These are phyloP conservation scores for Gallinago nigripennis DNA, from an alignment of 2,797 vertebrate genomes.

Conservation along the genomic window DNA sequence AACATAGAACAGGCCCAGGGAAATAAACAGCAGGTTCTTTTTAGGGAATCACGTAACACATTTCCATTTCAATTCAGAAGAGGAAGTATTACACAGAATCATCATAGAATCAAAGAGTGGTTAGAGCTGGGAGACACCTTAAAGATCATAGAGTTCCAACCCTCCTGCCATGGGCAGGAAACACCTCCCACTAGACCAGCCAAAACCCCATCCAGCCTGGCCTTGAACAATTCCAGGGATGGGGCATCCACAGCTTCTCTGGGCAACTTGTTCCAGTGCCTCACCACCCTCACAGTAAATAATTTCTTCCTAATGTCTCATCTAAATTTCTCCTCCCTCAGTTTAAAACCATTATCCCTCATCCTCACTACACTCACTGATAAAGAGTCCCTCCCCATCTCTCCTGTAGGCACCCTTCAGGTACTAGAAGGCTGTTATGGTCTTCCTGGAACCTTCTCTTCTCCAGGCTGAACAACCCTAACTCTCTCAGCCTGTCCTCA, in stretches of 20 bases:
- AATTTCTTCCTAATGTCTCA: neutral
- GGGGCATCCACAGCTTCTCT: neutral
- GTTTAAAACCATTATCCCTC: neutral
- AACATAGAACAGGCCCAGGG: neutral
- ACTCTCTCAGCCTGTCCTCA: neutral
- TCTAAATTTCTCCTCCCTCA: neutral
- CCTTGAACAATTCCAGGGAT: neutral
- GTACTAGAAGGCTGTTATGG: neutral
- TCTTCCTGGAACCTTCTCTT: neutral
- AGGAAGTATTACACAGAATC: neutral
- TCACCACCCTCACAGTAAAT: neutral
- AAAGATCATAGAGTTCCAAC: neutral
- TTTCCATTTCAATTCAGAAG: neutral
- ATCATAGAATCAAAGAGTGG: neutral
- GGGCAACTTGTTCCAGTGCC: neutral
- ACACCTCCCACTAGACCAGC: neutral
- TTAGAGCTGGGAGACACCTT: neutral
- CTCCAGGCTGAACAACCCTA: neutral
- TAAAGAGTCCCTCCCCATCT: neutral
- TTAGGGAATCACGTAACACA: fast-evolving
- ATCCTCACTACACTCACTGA: neutral
- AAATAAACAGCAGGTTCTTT: neutral
- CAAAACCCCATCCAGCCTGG: neutral
- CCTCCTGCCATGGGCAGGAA: neutral
- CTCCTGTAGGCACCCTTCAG: neutral